Evolutionary conservation across 64 coral and sea anemone genomes (phyloP).

Genomic region (Stylophora pistillata): DNA sequence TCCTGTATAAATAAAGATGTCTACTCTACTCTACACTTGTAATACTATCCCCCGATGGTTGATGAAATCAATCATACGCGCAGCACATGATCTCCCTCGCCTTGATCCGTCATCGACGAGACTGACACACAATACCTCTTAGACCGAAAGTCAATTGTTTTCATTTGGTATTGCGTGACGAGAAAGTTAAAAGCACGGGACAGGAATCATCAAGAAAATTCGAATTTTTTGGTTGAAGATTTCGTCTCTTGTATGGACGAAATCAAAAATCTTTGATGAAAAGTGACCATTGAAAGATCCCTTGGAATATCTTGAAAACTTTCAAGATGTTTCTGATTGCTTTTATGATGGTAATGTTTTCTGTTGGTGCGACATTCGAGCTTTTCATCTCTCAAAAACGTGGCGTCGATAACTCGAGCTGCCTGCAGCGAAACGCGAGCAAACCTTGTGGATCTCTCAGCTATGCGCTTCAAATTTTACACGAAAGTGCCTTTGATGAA

Average conservation of each 20-base stretch:
- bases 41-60: too few species aligned
- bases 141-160: not conserved
- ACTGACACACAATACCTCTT: not conserved
- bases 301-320: not conserved
- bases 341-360: not conserved
- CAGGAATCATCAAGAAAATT: not conserved
- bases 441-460: conserved; percentile 21
- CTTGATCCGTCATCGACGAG: not conserved
- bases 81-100: too few species aligned
- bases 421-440: not conserved
- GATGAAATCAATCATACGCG: too few species aligned
- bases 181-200: not conserved
- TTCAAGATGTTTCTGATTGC: not conserved
- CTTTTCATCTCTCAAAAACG: not conserved
- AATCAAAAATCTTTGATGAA: not conserved
- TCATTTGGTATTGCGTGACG: not conserved
- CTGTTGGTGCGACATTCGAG: not conserved
- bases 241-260: not conserved
- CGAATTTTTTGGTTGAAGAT: not conserved
- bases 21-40: too few species aligned
- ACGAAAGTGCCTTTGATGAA: not conserved
- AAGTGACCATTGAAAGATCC: too few species aligned
- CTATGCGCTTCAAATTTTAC: conserved; percentile 24
- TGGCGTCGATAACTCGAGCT: not conserved
- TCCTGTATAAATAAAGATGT: too few species aligned